Percentiles rank a stretch among this genome's conserved stretches.
Conservation (phyloP, 2,888 invertebrate genomes). For the Odontomyia ornata region DNA sequence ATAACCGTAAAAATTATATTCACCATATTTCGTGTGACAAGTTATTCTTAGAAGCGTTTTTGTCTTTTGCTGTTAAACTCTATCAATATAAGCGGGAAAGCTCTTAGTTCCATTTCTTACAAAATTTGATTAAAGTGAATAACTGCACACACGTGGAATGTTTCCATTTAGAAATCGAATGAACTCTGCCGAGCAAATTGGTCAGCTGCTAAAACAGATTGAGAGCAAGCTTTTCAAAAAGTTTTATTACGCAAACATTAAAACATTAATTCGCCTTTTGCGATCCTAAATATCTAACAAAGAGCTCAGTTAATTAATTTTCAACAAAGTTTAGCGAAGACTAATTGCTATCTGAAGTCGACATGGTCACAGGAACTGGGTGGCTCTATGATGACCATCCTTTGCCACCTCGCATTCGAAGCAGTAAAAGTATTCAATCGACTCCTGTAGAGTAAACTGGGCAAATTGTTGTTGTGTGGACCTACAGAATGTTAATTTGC, state of each 20-base stretch:
- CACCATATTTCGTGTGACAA: no score
- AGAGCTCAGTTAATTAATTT: constrained; percentile 45
- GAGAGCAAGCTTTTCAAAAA: background rate
- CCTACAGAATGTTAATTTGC: constrained; percentile 42
- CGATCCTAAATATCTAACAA: constrained; percentile 33
- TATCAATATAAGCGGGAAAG: no score
- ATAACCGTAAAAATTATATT: no score
- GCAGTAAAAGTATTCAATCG: background rate
- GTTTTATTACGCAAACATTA: background rate
- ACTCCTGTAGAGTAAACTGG: background rate
- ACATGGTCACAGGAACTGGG: background rate
- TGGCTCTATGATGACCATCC: background rate
- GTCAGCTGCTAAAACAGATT: no score
- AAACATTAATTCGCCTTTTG: background rate
- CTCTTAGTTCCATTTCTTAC: no score
- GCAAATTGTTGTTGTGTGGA: constrained; percentile 15
- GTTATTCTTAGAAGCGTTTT: no score
- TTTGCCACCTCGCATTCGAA: no score
- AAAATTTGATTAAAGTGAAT: no score
- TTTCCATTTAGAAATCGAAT: no score
- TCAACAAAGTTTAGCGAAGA: constrained; percentile 44
- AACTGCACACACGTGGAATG: no score
- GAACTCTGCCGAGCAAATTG: no score
- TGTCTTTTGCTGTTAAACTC: no score
- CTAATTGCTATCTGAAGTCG: constrained; percentile 43